These are phyloP conservation scores for Myioborus melanocephalus DNA, from an alignment of 2,797 vertebrate species.

Conservation along the genomic window DNA sequence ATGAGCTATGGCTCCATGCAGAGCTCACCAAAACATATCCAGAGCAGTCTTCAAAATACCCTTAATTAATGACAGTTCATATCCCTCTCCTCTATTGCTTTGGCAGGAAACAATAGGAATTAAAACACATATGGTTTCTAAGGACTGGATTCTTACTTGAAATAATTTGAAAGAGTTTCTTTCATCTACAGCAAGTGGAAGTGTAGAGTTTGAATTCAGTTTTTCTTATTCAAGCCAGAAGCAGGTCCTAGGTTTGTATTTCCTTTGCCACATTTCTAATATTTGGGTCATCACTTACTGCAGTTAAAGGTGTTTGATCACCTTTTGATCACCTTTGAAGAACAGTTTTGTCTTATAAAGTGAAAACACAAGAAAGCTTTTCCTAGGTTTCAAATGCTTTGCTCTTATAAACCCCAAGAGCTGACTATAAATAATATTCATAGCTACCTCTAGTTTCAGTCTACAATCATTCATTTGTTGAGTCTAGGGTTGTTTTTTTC, in stretches of 20 bases:
- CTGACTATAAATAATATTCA: neutral
- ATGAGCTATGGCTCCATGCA: neutral
- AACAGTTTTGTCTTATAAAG: neutral
- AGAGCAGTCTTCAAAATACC: neutral
- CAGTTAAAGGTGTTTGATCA: neutral
- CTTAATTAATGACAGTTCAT: neutral
- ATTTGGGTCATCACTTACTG: neutral
- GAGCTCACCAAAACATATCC: neutral
- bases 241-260: neutral
- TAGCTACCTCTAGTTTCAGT: neutral
- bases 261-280: neutral
- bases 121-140: neutral
- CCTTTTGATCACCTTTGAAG: no score
- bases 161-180: neutral
- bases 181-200: neutral
- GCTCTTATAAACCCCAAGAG: neutral
- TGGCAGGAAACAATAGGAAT: neutral
- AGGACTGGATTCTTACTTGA: neutral
- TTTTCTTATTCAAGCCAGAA: neutral
- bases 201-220: neutral
- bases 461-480: neutral
- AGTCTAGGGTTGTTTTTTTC: neutral
- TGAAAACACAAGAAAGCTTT: neutral
- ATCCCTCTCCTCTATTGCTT: neutral
- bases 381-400: neutral